Base-by-base conservation (phyloP, 1,140 invertebrate species). In the Atta cephalotes region DNA sequence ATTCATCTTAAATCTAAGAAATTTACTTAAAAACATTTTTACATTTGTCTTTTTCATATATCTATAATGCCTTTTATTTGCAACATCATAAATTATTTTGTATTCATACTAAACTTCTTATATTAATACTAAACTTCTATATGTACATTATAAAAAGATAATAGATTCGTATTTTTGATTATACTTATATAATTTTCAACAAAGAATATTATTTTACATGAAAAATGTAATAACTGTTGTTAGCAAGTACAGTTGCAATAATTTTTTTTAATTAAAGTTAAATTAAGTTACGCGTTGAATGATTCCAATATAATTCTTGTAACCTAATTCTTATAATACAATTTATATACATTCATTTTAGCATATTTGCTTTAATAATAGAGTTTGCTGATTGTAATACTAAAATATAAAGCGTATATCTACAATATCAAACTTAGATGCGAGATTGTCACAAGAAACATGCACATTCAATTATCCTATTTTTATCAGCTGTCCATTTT, bases 261-360 rank as follows among this genome's bases (percentile, higher is more conserved):
- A 66, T 66, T 71, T 18, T 49, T 7, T 31, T 0, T 0, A 31
- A 31, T 31, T 31, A 31, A 31, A 31, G 9, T 79, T 65, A 45
- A 66, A 18, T 84, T 21, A 9, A 68, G 3, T 45, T 68, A 39
- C 5, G 2, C 39, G 6, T 45, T 12, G 0, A 21, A 21, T 68
- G 31, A 21, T 39, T 68, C 35, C 39, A 68, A 18, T 35, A 65
- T 65, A 65, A 63, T 65, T 39, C 31, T 66, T 31, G 9, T 68
- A 25, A 45, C 2, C 7, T 45, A 49, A 70, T 70, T 49, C 14
- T 70, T 68, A 35, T 76, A 5, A 66, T 80, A 85, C 79, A 65
- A 39, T 85, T 65, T 85, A 66, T 85, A 79, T 85, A 85, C 74
- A 85, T 79, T 78, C 2, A 31, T 56, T 53, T 39, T 10, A 49